Evolutionary conservation across 2,113 vertebrate species (phyloP).

Genomic region (Anser cygnoides): DNA sequence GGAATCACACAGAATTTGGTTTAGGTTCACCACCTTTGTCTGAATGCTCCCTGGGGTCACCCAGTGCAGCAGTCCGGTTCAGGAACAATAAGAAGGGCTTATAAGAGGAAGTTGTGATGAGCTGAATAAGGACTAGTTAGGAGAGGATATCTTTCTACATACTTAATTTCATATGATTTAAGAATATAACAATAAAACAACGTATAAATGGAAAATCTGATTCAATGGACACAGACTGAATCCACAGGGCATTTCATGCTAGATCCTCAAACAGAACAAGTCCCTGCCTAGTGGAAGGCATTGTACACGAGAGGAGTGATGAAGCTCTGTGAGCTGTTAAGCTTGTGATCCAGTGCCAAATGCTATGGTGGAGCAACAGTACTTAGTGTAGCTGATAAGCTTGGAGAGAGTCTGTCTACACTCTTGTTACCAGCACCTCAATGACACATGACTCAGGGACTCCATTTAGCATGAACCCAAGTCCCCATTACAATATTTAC

Average conservation of each 20-base stretch:
- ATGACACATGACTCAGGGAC: accelerated
- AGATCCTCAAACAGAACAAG: not conserved
- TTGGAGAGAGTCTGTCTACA: not conserved
- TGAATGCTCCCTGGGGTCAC: not conserved
- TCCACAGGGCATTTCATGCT: not conserved
- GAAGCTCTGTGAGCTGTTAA: not conserved
- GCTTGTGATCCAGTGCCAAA: not conserved
- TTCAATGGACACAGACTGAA: not conserved
- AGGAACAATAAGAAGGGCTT: not conserved
- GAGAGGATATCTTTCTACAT: not conserved
- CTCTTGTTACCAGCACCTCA: not conserved
- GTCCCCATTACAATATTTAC: not conserved
- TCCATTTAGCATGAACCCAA: not conserved
- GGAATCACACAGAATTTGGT: not conserved
- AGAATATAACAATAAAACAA: not conserved
- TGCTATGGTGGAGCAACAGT: not conserved
- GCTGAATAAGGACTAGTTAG: not conserved
- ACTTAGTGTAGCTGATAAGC: not conserved
- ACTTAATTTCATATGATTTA: not conserved
- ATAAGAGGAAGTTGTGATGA: not conserved
- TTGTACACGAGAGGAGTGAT: not conserved
- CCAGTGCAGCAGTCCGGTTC: not conserved
- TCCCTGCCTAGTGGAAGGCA: not conserved
- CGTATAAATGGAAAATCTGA: not conserved
- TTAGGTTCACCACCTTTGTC: not conserved